A percentile compares a stretch with the other conserved stretches of the same genome.
Evolutionary conservation across 2,888 invertebrate species (phyloP).

Genomic region (Eristalinus aeneus): DNA sequence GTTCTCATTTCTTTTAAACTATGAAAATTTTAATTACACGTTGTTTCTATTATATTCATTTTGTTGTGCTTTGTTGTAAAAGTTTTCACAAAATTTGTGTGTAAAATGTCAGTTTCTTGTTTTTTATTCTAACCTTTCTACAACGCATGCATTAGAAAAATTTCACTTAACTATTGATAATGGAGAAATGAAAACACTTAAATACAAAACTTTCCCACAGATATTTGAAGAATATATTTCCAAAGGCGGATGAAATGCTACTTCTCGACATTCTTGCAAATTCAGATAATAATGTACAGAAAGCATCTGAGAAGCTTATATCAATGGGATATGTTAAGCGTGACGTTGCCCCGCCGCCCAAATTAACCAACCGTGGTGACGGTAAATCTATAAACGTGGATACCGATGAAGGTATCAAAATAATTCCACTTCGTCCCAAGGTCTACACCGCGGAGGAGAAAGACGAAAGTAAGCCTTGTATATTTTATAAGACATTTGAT

Average conservation of each 20-base stretch:
- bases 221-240: conserved; percentile 95
- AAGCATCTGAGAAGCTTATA: conserved; percentile 90
- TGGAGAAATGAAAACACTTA: neutral
- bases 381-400: conserved; percentile 77
- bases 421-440: conserved; percentile 82
- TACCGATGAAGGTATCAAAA: conserved; percentile 71
- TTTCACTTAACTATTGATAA: neutral
- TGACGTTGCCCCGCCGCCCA: conserved; percentile 85
- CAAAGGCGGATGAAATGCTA: conserved; percentile 93
- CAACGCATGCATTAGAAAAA: conserved; percentile 39
- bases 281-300: conserved; percentile 95
- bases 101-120: neutral
- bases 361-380: conserved; percentile 81
- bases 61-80: neutral
- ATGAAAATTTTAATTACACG: neutral
- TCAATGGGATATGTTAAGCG: conserved; percentile 91
- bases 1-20: too few relatives aligned
- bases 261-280: conserved; percentile 91
- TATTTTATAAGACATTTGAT: neutral
- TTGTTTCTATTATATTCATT: neutral
- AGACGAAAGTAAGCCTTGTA: conserved; percentile 82
- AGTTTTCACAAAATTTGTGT: neutral
- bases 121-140: neutral
- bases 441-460: conserved; percentile 87
- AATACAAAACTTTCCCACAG: conserved; percentile 80